Evolutionary conservation across 2,113 vertebrate genomes (phyloP).

Genomic region (human): DNA sequence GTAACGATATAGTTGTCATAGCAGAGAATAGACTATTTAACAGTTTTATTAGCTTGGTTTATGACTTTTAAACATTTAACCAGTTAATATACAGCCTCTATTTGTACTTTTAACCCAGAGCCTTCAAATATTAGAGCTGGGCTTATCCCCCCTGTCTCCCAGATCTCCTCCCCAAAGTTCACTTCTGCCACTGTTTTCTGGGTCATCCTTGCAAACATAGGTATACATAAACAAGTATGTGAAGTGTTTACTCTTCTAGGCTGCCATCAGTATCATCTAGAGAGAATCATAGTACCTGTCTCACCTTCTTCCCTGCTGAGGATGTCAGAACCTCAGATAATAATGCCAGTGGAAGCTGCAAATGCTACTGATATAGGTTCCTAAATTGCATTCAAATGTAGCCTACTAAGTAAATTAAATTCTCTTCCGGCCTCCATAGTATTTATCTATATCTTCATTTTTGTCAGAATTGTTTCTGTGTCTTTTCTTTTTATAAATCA

Average conservation of each 20-base stretch:
- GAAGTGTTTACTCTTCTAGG: neutral
- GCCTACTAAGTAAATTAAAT: neutral
- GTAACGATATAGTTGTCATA: neutral
- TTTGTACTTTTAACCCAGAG: neutral
- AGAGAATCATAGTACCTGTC: neutral
- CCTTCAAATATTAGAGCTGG: neutral
- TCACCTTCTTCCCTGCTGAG: neutral
- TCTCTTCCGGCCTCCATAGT: neutral
- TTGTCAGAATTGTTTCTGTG: neutral
- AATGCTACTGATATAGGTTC: neutral
- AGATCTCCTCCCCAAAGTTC: neutral
- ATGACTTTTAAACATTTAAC: neutral
- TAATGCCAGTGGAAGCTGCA: neutral
- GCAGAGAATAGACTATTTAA: neutral
- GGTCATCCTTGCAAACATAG: neutral
- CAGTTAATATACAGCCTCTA: neutral
- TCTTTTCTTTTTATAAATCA: neutral
- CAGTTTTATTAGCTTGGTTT: neutral
- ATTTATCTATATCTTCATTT: neutral
- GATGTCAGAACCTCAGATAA: neutral
- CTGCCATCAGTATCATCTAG: neutral
- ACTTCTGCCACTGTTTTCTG: neutral
- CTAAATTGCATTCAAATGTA: neutral
- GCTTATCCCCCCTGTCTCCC: fast-evolving
- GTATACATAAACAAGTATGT: too few species aligned